phyloP scores from a whole-genome alignment of 2,113 vertebrate genomes.

The Pelobates fuscus region DNA sequence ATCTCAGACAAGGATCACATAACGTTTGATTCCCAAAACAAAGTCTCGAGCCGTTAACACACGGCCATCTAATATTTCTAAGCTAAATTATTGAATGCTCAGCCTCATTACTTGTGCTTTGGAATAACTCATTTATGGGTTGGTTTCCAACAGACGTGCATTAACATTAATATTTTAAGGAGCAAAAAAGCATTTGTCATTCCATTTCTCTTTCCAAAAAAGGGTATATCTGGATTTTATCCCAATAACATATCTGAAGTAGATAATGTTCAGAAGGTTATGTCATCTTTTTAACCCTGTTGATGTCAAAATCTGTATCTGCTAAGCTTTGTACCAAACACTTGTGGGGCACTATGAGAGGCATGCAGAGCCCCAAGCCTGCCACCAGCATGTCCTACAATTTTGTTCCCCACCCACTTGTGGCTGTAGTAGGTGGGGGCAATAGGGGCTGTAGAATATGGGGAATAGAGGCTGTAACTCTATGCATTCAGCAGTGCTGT shows the following conservation, averaged over 20 bases:
- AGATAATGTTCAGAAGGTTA: neutral
- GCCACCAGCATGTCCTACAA: too few species aligned
- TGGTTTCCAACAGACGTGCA: constrained; percentile 37
- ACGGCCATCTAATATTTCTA: constrained; percentile 26
- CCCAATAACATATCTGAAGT: neutral
- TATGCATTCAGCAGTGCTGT: too few species aligned
- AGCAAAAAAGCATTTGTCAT: constrained; percentile 30
- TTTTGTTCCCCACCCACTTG: too few species aligned
- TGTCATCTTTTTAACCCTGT: neutral
- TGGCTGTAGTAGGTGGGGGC: too few species aligned
- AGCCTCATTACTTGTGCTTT: constrained; percentile 30
- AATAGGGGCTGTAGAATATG: too few species aligned
- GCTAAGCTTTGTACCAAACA: neutral
- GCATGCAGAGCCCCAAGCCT: too few species aligned
- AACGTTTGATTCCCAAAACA: constrained; percentile 16
- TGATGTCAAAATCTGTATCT: neutral
- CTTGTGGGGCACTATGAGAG: too few species aligned
- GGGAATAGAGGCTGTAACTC: too few species aligned
- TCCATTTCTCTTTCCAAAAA: constrained; percentile 16
- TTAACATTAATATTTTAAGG: constrained; percentile 47
- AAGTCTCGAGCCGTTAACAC: constrained; percentile 11
- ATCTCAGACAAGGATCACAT: neutral
- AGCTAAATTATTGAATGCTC: constrained; percentile 44
- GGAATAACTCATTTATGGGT: constrained; percentile 40
- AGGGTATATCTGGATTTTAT: constrained; percentile 9